phyloP scores from a whole-genome alignment of 2,888 invertebrate species.

The Stenotaenia linearis region DNA sequence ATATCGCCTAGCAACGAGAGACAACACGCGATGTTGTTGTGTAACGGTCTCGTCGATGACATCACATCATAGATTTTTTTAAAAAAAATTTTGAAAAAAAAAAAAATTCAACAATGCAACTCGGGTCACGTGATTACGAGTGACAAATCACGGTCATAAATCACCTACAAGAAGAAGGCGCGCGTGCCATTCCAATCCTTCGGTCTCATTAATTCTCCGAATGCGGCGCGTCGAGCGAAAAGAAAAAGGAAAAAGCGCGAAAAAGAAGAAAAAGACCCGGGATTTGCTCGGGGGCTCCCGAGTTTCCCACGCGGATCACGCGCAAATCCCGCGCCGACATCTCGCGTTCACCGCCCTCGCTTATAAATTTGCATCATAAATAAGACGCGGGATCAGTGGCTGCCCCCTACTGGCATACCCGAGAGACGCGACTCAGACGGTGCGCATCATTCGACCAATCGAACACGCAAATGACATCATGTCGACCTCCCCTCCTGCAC shows the following conservation, averaged over 20 bases:
- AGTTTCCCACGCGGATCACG: neutral
- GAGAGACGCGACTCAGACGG: neutral
- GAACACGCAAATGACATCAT: neutral
- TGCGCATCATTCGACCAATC: neutral
- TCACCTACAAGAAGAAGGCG: neutral
- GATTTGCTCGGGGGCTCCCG: neutral
- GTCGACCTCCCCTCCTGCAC: neutral
- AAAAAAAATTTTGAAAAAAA: neutral
- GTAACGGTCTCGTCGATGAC: neutral
- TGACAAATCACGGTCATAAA: conserved; percentile 24
- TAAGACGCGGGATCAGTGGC: neutral
- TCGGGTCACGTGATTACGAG: neutral
- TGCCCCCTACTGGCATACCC: neutral
- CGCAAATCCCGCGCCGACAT: neutral
- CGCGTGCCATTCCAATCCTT: neutral
- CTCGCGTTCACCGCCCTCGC: neutral
- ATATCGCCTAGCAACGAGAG: neutral
- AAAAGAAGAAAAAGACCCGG: neutral
- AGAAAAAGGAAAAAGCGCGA: neutral
- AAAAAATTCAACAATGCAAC: neutral
- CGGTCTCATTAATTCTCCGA: neutral
- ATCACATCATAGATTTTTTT: neutral
- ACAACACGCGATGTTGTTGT: neutral
- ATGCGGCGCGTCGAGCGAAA: neutral
- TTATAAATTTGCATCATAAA: neutral